phyloP scores from a whole-genome alignment of 2,113 vertebrate species.

The Atlantisia rogersi region DNA sequence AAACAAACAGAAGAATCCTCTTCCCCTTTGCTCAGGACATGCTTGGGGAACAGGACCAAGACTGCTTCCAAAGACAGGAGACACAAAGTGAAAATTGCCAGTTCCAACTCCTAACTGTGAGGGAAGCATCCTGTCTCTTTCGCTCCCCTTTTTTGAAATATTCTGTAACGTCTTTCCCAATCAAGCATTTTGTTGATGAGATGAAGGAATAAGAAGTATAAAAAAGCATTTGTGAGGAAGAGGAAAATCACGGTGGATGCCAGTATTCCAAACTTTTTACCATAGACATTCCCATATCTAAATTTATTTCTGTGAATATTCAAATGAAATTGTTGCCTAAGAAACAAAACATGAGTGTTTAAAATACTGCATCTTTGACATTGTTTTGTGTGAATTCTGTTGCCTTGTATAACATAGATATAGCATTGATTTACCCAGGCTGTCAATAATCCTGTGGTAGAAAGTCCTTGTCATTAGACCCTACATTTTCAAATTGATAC shows the following conservation, averaged over 20 bases:
- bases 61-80: background rate
- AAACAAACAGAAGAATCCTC: background rate
- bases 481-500: background rate
- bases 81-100: background rate
- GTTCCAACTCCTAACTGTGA: background rate
- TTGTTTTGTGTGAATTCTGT: background rate
- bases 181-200: conserved; percentile 23
- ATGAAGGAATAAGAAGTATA: conserved; percentile 41
- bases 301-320: conserved; percentile 16
- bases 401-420: background rate
- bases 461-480: background rate
- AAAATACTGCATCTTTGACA: background rate
- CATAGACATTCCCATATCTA: conserved; percentile 39
- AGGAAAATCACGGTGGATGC: conserved; percentile 30
- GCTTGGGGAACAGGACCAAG: background rate
- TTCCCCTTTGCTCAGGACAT: background rate
- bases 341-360: conserved; percentile 61
- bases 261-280: conserved; percentile 29
- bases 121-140: background rate
- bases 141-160: background rate
- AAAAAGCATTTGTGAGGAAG: conserved; percentile 33
- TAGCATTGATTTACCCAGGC: background rate
- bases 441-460: background rate
- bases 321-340: conserved; percentile 40
- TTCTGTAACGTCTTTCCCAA: conserved; percentile 11